Evolutionary conservation across 2,888 invertebrate species (phyloP).

Genomic region (Cylindroiulus punctatus): DNA sequence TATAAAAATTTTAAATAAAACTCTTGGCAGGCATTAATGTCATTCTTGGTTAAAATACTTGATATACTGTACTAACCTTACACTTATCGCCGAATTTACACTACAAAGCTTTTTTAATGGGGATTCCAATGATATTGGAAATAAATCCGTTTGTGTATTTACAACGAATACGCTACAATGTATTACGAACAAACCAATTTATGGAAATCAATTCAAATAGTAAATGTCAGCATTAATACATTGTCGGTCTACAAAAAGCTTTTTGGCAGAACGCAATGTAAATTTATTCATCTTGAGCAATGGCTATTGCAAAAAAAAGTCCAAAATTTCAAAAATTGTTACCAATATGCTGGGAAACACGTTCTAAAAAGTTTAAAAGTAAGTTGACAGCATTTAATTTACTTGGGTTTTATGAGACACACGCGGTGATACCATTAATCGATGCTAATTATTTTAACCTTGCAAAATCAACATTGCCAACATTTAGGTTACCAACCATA

Average conservation of each 20-base stretch:
- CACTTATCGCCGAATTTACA: background rate
- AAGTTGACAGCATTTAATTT: background rate
- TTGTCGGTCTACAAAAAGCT: background rate
- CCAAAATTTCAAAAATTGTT: background rate
- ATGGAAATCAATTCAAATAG: background rate
- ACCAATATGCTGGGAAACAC: background rate
- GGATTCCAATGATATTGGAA: background rate
- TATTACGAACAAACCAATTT: background rate
- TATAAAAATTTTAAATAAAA: background rate
- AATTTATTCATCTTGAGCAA: slow-evolving; percentile 29
- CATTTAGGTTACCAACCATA: slow-evolving; percentile 30
- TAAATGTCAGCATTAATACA: background rate
- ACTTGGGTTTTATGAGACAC: slow-evolving; percentile 33
- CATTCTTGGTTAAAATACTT: background rate
- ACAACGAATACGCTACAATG: background rate
- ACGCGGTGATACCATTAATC: slow-evolving; percentile 17
- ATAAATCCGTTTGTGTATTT: background rate
- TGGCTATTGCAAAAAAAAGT: background rate
- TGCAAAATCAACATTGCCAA: slow-evolving; percentile 39
- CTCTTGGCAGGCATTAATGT: background rate
- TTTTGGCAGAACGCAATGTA: background rate
- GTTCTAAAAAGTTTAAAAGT: background rate
- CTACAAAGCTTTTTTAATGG: background rate
- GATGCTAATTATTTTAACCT: slow-evolving; percentile 43
- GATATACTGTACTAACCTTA: background rate